These are phyloP conservation scores for Euleptes europaea DNA, from an alignment of 2,113 vertebrate species.

Conservation along the genomic window DNA sequence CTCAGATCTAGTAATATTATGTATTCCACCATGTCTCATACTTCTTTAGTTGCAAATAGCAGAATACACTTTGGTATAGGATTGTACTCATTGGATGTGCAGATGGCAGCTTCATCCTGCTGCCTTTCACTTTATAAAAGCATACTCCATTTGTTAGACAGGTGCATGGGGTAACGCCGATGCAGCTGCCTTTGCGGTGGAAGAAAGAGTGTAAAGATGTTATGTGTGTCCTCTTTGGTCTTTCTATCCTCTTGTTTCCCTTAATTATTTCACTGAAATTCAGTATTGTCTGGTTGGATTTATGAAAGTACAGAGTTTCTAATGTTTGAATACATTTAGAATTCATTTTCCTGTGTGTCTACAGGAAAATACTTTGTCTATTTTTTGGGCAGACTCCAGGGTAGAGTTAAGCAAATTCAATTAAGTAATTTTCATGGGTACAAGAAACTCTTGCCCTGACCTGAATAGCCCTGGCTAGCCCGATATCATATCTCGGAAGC, in stretches of 20 bases:
- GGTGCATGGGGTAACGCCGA: background rate
- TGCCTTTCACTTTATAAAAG: background rate
- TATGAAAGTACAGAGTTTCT: too few species aligned
- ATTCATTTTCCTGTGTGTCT: too few species aligned
- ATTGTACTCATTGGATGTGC: slow-evolving; percentile 38
- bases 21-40: background rate
- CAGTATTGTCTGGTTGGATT: too few species aligned
- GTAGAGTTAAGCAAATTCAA: too few species aligned
- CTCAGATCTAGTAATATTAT: background rate
- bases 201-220: background rate
- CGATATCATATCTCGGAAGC: too few species aligned
- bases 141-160: background rate
- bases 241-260: background rate
- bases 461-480: too few species aligned
- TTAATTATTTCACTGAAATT: too few species aligned
- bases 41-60: background rate
- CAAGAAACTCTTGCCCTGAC: too few species aligned
- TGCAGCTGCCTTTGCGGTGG: background rate
- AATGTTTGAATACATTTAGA: too few species aligned
- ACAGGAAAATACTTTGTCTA: too few species aligned
- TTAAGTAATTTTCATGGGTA: too few species aligned
- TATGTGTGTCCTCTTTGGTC: background rate
- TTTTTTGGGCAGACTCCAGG: too few species aligned
- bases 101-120: slow-evolving; percentile 1
- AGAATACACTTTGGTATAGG: background rate